A percentile compares a stretch with the other conserved stretches of the same genome.
Evolutionary conservation across 2,113 vertebrate species (phyloP).

Genomic region (Tricholaema leucomelas): DNA sequence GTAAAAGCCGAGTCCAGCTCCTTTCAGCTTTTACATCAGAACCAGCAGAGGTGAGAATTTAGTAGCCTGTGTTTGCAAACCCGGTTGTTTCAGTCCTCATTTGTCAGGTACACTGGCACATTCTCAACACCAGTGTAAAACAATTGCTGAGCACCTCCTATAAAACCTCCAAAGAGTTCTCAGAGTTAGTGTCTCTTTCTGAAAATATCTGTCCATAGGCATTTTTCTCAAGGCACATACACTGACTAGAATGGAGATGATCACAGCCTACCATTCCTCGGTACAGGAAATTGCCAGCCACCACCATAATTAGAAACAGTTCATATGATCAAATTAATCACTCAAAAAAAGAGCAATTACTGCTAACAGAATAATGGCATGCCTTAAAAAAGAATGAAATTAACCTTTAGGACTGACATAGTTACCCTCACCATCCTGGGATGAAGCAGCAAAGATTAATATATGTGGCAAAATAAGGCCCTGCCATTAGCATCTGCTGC

Average conservation of each 20-base stretch:
- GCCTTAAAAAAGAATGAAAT: slow-evolving; percentile 67
- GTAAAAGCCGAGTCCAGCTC: slow-evolving; percentile 1
- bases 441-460: slow-evolving; percentile 58
- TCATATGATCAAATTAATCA: slow-evolving; percentile 65
- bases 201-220: neutral
- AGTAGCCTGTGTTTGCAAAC: slow-evolving; percentile 9
- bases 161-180: neutral
- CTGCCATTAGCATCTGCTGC: slow-evolving; percentile 19
- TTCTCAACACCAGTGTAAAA: neutral
- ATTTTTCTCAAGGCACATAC: neutral
- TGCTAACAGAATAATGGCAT: slow-evolving; percentile 62
- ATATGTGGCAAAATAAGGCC: slow-evolving; percentile 54
- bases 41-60: neutral
- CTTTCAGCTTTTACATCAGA: neutral
- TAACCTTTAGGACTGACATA: slow-evolving; percentile 47
- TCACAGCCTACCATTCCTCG: slow-evolving; percentile 25
- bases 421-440: slow-evolving; percentile 34
- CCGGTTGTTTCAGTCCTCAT: slow-evolving; percentile 6
- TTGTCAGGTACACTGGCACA: neutral
- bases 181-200: neutral
- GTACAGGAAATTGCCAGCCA: slow-evolving; percentile 63
- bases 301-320: slow-evolving; percentile 65
- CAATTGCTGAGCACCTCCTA: neutral
- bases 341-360: slow-evolving; percentile 66
- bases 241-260: slow-evolving; percentile 24